Evolutionary conservation across 1,140 invertebrate species (phyloP).

Genomic region (Drosophila kepulauana): DNA sequence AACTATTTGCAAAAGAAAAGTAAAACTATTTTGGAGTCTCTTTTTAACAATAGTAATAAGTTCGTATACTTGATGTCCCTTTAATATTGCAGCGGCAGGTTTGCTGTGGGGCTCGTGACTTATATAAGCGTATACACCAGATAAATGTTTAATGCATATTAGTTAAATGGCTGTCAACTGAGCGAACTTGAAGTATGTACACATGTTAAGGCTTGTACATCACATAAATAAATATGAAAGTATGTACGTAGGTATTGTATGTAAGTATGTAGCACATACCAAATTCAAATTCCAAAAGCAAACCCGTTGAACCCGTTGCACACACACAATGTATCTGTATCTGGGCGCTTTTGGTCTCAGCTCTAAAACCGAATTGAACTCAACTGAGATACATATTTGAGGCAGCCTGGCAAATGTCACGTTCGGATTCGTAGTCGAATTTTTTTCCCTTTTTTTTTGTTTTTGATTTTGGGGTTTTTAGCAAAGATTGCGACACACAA

Average conservation of each 20-base stretch:
- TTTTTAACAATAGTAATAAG: background rate
- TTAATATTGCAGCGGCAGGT: background rate
- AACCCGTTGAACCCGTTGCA: slow-evolving; percentile 67
- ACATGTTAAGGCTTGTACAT: no score
- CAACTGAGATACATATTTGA: slow-evolving; percentile 50
- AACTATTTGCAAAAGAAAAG: no score
- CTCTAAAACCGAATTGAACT: slow-evolving; percentile 4
- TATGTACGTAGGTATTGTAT: slow-evolving; percentile 13
- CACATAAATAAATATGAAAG: slow-evolving; percentile 2
- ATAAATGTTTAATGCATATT: background rate
- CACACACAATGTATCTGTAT: slow-evolving; percentile 41
- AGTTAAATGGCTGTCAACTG: slow-evolving; percentile 10
- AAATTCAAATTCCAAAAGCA: slow-evolving; percentile 65
- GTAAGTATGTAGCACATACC: slow-evolving; percentile 36
- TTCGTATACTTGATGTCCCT: background rate
- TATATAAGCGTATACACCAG: background rate
- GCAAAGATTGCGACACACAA: slow-evolving; percentile 47
- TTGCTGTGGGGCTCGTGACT: background rate
- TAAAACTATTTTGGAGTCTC: background rate
- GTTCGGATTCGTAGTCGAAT: slow-evolving; percentile 25
- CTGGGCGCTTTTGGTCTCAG: slow-evolving; percentile 39
- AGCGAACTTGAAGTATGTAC: background rate
- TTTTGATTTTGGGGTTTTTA: slow-evolving; percentile 28
- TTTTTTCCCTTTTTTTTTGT: slow-evolving; percentile 11
- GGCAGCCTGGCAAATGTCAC: slow-evolving; percentile 55